Conservation (phyloP, 2,113 vertebrate genomes). For the Misgurnus mizolepis region DNA sequence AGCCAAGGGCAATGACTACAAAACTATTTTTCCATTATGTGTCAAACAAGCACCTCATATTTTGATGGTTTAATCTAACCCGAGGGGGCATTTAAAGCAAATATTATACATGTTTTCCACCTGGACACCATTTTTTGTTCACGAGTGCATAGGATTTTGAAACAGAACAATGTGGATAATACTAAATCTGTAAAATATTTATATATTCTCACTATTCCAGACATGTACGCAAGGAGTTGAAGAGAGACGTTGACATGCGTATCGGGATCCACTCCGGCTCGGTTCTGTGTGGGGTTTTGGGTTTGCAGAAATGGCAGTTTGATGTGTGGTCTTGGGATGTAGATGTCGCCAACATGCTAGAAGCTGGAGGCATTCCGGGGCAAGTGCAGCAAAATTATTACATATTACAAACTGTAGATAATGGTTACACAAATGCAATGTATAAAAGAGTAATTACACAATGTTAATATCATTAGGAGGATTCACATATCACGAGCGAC, state of each 20-base stretch:
- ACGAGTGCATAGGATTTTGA: too few species aligned
- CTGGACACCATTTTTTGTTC: too few species aligned
- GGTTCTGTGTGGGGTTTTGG: slow-evolving; percentile 75
- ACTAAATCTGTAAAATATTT: too few species aligned
- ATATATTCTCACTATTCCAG: slow-evolving; percentile 7
- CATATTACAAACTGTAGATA: background rate
- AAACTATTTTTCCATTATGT: too few species aligned
- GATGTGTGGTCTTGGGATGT: slow-evolving; percentile 79
- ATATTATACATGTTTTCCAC: too few species aligned
- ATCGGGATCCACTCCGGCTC: slow-evolving; percentile 79
- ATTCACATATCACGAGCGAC: slow-evolving; percentile 76
- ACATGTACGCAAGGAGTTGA: slow-evolving; percentile 49
- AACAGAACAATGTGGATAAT: background rate
- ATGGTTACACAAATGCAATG: too few species aligned
- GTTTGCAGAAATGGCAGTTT: slow-evolving; percentile 79
- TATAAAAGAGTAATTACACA: background rate
- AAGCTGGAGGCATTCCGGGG: slow-evolving; percentile 74
- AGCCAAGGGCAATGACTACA: too few species aligned
- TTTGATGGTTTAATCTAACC: too few species aligned
- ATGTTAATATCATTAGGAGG: slow-evolving; percentile 55
- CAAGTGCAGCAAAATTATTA: slow-evolving; percentile 46
- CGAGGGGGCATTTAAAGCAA: too few species aligned
- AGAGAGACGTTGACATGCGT: slow-evolving; percentile 72
- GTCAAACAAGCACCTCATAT: too few species aligned
- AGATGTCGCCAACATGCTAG: slow-evolving; percentile 74